Conservation (phyloP, 2,113 vertebrate genomes). For the Symphodus melops region DNA sequence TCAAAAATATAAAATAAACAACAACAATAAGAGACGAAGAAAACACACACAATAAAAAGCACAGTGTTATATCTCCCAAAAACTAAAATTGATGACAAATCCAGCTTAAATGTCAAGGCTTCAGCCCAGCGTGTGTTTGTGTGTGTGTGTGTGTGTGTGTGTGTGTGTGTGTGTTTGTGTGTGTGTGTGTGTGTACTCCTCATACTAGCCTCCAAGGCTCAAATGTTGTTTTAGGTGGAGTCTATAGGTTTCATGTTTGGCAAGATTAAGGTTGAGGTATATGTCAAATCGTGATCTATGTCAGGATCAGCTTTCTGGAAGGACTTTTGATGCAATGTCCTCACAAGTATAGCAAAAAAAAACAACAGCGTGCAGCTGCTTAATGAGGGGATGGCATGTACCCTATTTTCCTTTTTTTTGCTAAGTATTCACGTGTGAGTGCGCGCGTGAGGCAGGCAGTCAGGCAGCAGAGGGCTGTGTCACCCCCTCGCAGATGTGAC, state of each 20-base stretch:
- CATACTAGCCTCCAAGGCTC: too few relatives aligned
- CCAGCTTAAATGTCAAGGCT: conserved; percentile 55
- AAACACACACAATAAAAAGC: neutral
- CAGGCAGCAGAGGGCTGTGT: conserved; percentile 46
- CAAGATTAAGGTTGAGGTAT: neutral
- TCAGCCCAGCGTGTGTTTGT: conserved; percentile 26
- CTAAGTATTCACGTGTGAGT: conserved; percentile 42
- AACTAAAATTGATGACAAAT: conserved; percentile 34
- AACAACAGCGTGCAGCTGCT: neutral
- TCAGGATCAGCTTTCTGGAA: neutral
- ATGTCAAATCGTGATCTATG: neutral
- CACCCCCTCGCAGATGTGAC: conserved; percentile 43
- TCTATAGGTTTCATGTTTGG: neutral
- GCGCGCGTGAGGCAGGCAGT: conserved; percentile 21
- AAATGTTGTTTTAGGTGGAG: neutral
- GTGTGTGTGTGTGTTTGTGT: neutral
- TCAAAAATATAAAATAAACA: neutral
- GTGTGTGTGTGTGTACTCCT: too few relatives aligned
- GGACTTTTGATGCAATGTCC: neutral
- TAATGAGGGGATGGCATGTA: neutral
- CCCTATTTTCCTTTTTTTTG: neutral
- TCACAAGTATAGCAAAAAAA: conserved; percentile 7
- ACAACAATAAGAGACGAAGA: neutral
- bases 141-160: conserved; percentile 16
- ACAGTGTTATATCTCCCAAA: conserved; percentile 18